Evolutionary conservation across 92 coral and sea anemone genomes (phyloP), one percentile per base, ranked within the genome.

Genomic region (Porites divaricata): DNA sequence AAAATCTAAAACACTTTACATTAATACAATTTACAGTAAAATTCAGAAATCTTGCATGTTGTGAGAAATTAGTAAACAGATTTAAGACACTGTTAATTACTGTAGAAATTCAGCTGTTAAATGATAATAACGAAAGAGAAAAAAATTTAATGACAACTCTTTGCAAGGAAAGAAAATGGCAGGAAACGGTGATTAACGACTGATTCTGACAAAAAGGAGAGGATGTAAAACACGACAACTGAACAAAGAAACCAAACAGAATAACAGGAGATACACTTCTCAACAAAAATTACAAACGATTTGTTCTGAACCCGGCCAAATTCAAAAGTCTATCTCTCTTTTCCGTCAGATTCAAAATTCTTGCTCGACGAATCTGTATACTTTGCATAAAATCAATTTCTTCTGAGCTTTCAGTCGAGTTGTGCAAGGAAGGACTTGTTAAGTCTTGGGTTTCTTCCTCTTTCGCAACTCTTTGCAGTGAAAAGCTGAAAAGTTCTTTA

Each of bases 351-450:
- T 72, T 73, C 13, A 41, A 14, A 26, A 82, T 82, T 62, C 86
- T 72, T 11, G 77, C 78, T 8, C 73, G 78, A 14, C 86, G 86
- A 21, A 82, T 72, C 45, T 72, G 79, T 51, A 82, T 24, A 63
- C 86, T 82, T 49, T 82, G 86, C 72, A 63, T 72, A n/a, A 82
- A 72, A 63, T 82, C 86, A 1, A 61, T 49, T 22, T 82, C 86
- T 24, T 82, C 86, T 41, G 57, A 49, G 24, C 79, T 59, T 23
- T 48, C 71, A 54, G 63, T 72, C 14, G 72, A 70, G 45, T 59
- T 72, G 59, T 59, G 20, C 21, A 63, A 19, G 9, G 49, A 6
- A 14, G 79, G 79, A 25, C 79, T 82, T 23, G 79, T 61, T 25
- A 62, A 82, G 17, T 41, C 17, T 80, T 56, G 23, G 24, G 63